Evolutionary conservation across 2,113 vertebrate genomes (phyloP).

Genomic region (Cavia porcellus): DNA sequence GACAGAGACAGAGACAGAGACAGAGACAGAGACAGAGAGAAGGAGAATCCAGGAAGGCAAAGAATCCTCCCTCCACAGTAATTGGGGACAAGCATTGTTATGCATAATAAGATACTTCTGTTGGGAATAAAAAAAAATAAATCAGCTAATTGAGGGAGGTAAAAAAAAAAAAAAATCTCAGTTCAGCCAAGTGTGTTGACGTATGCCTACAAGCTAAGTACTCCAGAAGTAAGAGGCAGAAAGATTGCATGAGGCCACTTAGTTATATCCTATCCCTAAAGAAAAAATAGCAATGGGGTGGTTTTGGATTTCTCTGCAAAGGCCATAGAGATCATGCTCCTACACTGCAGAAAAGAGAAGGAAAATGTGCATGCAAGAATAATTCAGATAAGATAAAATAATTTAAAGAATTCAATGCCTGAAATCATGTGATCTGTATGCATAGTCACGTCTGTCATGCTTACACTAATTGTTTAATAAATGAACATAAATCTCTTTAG

Average conservation of each 20-base stretch:
- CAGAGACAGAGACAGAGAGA: too few species aligned
- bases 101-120: neutral
- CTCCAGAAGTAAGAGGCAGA: neutral
- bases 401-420: neutral
- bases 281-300: neutral
- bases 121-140: neutral
- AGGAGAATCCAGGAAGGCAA: rapidly evolving
- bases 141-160: neutral
- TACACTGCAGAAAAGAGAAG: neutral
- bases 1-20: too few species aligned
- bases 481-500: neutral
- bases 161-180: neutral
- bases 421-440: neutral
- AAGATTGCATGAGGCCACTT: neutral
- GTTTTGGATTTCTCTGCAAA: neutral
- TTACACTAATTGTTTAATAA: neutral
- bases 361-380: neutral
- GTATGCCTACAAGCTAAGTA: too few species aligned
- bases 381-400: neutral
- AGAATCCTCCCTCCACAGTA: neutral
- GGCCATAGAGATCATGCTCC: neutral
- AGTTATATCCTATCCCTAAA: neutral
- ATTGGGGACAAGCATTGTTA: neutral
- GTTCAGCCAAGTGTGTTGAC: neutral
- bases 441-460: neutral